A percentile compares a stretch with the other conserved stretches of the same genome.
Conservation (phyloP, 2,113 vertebrate genomes). For the Mustela nigripes region DNA sequence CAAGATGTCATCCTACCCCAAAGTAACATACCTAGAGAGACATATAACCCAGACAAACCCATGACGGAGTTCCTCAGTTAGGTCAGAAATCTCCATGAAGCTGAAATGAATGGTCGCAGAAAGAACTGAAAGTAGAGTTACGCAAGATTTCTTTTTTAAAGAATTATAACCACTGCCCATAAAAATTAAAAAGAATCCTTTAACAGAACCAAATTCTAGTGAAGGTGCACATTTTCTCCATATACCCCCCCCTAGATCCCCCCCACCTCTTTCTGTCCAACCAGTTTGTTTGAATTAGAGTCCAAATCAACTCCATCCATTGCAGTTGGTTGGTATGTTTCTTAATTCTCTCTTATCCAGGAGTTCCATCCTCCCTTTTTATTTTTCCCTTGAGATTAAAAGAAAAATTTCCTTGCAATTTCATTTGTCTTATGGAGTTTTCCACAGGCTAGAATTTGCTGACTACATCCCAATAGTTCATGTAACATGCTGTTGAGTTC, state of each 20-base stretch:
- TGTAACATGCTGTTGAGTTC: background rate
- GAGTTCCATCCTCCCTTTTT: background rate
- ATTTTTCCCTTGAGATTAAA: background rate
- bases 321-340: background rate
- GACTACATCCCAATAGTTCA: background rate
- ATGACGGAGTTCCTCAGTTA: background rate
- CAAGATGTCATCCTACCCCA: background rate
- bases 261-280: background rate
- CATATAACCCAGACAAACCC: background rate
- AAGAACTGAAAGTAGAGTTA: background rate
- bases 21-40: slow-evolving; percentile 21
- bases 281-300: background rate
- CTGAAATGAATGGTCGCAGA: background rate
- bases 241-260: fast-evolving
- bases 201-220: background rate
- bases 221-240: background rate
- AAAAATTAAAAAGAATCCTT: background rate
- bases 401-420: background rate
- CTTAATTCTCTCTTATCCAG: background rate
- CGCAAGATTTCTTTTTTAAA: background rate
- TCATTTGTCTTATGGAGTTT: background rate
- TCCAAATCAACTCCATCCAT: background rate
- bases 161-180: background rate
- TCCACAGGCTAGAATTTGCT: background rate
- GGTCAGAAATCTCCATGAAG: slow-evolving; percentile 13